Percentiles rank a stretch among this genome's conserved stretches.
Evolutionary conservation across 2,888 invertebrate species (phyloP).

Genomic region (Heterodera filipjevi): DNA sequence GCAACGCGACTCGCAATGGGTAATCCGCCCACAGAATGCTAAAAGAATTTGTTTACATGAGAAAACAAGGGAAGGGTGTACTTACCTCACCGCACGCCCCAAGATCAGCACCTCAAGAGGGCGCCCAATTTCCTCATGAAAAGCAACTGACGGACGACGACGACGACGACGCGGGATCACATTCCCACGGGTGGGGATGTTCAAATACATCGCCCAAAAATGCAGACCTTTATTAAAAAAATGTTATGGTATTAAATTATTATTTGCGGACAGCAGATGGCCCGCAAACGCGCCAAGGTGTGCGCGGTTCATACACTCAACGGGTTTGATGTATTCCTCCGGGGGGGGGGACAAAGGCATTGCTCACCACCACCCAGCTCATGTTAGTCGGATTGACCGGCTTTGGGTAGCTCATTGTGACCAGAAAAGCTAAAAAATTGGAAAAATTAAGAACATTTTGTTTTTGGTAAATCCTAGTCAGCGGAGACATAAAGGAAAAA

Average conservation of each 20-base stretch:
- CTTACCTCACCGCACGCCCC: not conserved
- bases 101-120: not conserved
- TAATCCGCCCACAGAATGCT: not conserved
- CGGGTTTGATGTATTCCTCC: slow-evolving; percentile 6
- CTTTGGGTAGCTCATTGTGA: not conserved
- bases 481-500: not conserved
- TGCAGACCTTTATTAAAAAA: not conserved
- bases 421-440: not conserved
- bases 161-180: not conserved
- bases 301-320: not conserved
- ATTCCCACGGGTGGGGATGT: not conserved
- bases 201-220: not conserved
- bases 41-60: not conserved
- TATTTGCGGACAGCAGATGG: not conserved
- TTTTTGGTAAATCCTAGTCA: too few species aligned
- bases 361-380: not conserved
- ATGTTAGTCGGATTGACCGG: not conserved
- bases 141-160: not conserved
- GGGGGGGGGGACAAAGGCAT: not conserved
- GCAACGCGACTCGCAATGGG: not conserved
- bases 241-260: not conserved
- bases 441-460: not conserved
- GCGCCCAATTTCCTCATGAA: not conserved
- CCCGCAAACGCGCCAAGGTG: not conserved
- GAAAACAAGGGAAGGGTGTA: not conserved